A percentile compares a stretch with the other conserved stretches of the same genome.
These are phyloP conservation scores for Alfaro cultratus DNA, from an alignment of 2,797 vertebrate genomes.

Conservation along the genomic window DNA sequence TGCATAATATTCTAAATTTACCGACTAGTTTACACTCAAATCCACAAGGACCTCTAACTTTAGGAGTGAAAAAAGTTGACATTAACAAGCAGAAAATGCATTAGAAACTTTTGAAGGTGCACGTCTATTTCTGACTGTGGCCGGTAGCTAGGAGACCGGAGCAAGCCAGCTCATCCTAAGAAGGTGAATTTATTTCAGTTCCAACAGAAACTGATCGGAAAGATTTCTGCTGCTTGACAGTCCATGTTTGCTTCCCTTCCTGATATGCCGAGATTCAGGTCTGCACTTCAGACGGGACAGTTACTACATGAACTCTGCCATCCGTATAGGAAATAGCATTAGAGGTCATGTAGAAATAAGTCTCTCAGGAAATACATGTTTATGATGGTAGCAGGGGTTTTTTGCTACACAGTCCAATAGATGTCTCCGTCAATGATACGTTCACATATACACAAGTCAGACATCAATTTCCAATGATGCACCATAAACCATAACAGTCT, in stretches of 20 bases:
- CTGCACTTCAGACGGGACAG: background rate
- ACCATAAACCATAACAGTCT: background rate
- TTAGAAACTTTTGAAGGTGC: background rate
- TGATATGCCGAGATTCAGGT: background rate
- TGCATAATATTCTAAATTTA: too few relatives aligned
- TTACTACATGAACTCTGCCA: background rate
- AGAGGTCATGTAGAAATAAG: background rate
- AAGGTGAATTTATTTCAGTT: background rate
- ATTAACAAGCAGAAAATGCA: background rate
- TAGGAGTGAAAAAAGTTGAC: background rate
- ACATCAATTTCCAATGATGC: background rate
- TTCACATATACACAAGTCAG: background rate
- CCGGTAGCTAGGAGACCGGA: background rate
- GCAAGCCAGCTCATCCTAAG: background rate
- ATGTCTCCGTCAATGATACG: background rate
- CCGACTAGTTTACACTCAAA: background rate
- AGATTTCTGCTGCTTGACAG: background rate
- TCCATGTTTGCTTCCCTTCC: background rate
- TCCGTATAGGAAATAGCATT: background rate
- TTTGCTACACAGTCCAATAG: background rate
- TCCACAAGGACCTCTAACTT: background rate
- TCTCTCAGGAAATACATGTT: background rate
- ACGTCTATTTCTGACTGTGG: background rate
- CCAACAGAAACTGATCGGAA: background rate
- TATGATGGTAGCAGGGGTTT: background rate